Evolutionary conservation across 2,888 invertebrate species (phyloP).

Genomic region (Acleris sparsana): DNA sequence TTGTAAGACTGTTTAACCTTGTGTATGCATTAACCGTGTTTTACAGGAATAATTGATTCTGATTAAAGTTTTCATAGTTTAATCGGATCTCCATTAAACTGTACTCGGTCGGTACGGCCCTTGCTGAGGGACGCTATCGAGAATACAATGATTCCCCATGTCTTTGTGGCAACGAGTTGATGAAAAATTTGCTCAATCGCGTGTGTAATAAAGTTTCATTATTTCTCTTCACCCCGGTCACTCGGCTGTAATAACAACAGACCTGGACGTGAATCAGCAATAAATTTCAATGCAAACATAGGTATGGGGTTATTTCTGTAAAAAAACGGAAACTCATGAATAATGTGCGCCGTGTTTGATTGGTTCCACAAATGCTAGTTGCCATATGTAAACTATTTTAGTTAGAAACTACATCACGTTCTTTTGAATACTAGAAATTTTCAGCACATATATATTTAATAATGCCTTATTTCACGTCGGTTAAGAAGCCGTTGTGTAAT

Average conservation of each 20-base stretch:
- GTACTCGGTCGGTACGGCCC: conserved; percentile 38
- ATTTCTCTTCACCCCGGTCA: conserved; percentile 77
- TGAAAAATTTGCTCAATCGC: conserved; percentile 80
- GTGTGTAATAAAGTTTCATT: conserved; percentile 80
- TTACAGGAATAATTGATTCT: no score
- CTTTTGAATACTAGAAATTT: background rate
- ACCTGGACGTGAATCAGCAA: conserved; percentile 73
- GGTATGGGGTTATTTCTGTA: conserved; percentile 50
- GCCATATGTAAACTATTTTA: background rate
- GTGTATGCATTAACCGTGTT: no score
- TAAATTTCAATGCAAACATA: conserved; percentile 68
- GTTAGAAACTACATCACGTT: background rate
- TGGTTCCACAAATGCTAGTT: background rate
- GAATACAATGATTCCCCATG: conserved; percentile 63
- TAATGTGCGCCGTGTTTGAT: conserved; percentile 18
- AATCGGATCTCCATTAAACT: conserved; percentile 58
- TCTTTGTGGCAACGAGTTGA: conserved; percentile 77
- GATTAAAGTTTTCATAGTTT: conserved; percentile 37
- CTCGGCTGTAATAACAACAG: conserved; percentile 77
- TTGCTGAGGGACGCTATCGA: conserved; percentile 54
- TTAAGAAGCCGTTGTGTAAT: no score
- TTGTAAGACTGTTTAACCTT: no score
- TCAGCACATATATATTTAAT: no score
- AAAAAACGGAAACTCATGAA: conserved; percentile 32
- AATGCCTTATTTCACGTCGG: no score